Percentiles rank a stretch among this genome's conserved stretches.
Evolutionary conservation across 2,888 invertebrate species (phyloP).

Genomic region (Shargacucullia verbasci): DNA sequence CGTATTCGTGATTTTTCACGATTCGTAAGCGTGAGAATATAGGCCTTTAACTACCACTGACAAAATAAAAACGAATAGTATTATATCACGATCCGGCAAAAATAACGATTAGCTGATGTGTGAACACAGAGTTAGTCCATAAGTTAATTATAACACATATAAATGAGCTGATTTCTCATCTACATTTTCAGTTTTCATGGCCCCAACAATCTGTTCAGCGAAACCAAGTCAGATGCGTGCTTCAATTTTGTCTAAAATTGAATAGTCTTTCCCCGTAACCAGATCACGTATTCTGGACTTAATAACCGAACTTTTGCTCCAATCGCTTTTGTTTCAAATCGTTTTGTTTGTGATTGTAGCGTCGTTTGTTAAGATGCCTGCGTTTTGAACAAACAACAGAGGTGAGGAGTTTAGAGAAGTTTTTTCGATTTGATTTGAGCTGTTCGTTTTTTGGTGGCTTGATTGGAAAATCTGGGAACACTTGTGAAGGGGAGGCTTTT

Average conservation of each 20-base stretch:
- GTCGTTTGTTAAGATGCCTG: slow-evolving; percentile 2
- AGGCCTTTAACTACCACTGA: no score
- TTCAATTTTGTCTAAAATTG: slow-evolving; percentile 58
- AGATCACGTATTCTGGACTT: slow-evolving; percentile 49
- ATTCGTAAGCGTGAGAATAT: no score
- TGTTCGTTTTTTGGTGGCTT: slow-evolving; percentile 32
- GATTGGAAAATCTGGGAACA: slow-evolving; percentile 25
- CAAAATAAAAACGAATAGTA: no score
- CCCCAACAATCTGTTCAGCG: slow-evolving; percentile 25
- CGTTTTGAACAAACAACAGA: not conserved
- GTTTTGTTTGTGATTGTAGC: slow-evolving; percentile 2
- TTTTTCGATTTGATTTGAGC: slow-evolving; percentile 9
- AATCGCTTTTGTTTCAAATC: slow-evolving; percentile 37
- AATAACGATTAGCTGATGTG: no score
- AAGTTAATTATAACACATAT: no score
- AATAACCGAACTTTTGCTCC: slow-evolving; percentile 55
- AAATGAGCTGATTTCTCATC: not conserved
- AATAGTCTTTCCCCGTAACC: slow-evolving; percentile 49
- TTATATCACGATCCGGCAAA: no score
- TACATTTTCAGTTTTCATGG: slow-evolving; percentile 2
- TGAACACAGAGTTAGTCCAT: no score
- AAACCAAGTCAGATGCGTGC: slow-evolving; percentile 46
- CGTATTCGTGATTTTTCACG: no score
- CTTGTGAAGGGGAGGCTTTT: slow-evolving; percentile 24
- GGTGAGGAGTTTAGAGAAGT: not conserved